Base-by-base conservation (phyloP, 2,113 vertebrate species). In the Pan paniscus region DNA sequence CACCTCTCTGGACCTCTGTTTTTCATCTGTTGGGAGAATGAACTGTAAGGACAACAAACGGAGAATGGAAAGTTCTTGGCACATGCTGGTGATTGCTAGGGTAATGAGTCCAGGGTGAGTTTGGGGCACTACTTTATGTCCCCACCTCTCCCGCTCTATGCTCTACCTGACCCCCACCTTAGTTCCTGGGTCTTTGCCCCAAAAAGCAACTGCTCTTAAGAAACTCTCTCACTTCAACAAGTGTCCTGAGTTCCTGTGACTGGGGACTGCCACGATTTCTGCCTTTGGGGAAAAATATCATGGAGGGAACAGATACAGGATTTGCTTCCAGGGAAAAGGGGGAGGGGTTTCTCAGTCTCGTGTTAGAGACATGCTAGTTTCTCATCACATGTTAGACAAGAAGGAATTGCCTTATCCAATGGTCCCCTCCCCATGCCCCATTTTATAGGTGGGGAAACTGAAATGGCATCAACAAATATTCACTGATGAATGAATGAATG, bases 11-110 rank as follows among this genome's bases (percentile, higher is more conserved):
- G 38, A 67, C 67, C 73, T 59, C 61, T 7, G n/a, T 43, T 57
- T 40, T 80, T 35, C 67, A 5, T 38, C 67, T 82, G 59, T 32
- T 2, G 10, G 64, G 30, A 85, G 23, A 14, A 35, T 75, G 48
- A 48, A 43, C 30, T 20, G 1, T 4, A 22, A 43, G 72, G 89
- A 16, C 0, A 2, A 27, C 0, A 0, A 25, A 14, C 0, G 30
- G 72, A 0, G 3, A 30, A 10, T 20, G 79, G 40, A 10, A 23
- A 61, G 40, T 50, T 22, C 43, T n/a, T 9, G 0, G 8, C 35
- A 59, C 1, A 1, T 13, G 55, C 32, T 14, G 68, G n/a, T 23
- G 55, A 27, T 25, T 16, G 14, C 38, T 5, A 18, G 0, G 57
- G 35, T 5, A 30, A 35, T 32, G 14, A 17, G 9, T 5, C 22